Evolutionary conservation across 1,140 invertebrate species (phyloP), one percentile per base, ranked within the genome.

Genomic region (Cotesia glomerata): DNA sequence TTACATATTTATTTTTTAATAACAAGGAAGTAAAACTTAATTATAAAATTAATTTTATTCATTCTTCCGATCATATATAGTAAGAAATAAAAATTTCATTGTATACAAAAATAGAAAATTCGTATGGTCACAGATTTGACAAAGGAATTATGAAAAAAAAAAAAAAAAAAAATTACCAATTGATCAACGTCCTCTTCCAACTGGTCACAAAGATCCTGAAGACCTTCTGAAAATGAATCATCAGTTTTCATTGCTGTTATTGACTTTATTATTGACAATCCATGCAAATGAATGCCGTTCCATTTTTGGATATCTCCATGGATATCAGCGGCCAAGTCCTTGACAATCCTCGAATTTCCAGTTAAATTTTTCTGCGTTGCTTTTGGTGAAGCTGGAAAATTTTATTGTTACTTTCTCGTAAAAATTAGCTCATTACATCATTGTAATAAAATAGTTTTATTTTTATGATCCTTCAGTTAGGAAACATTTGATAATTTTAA

Each of bases 231-330:
- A 75, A 78, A 81, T 4, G 51, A 75, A 49, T 78, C 54, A 68
- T 79, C 67, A 11, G 65, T 59, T 71, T 82, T 84, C 16, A 76
- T 58, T 26, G 70, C 66, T 11, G 66, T 76, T 69, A 84, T 84
- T 7, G n/a, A 39, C 74, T 81, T 84, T 14, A 84, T 39, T 36
- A 80, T 51, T 8, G n/a, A 26, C 14, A 80, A 0, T 67, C 83
- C 83, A 74, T 81, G 69, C 34, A 80, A 36, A 71, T 82, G 77
- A 72, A 79, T 39, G 11, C 51, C 35, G 54, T 84, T 83, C 84
- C 84, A 86, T 62, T 79, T 67, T 66, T 86, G 81, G 72, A 84
- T 77, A 69, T 63, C 77, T n/a, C 68, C 26, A 75, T 85, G 78
- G 64, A 86, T 77, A 54, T 79, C 78, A 49, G 80, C 81, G 34